These are phyloP conservation scores for Clinocottus analis DNA, from an alignment of 2,113 vertebrate species.

Conservation along the genomic window DNA sequence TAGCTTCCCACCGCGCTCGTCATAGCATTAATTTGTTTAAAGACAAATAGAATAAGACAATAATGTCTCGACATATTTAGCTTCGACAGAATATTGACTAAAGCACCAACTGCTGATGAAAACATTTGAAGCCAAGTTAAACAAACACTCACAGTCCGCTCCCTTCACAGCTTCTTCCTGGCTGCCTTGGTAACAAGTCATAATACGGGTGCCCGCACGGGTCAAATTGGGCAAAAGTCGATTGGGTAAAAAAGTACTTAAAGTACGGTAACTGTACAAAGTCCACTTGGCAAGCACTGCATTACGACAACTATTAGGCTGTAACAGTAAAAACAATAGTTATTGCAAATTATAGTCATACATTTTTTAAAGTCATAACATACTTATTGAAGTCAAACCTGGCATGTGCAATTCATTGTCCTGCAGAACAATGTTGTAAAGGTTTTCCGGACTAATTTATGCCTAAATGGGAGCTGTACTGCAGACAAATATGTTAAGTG, in stretches of 20 bases:
- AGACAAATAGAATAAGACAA: not conserved
- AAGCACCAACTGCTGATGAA: not conserved
- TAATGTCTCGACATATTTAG: not conserved
- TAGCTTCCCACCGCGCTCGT: not conserved
- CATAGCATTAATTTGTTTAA: not conserved
- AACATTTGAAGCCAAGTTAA: slow-evolving; percentile 10
- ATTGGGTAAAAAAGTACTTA: not conserved
- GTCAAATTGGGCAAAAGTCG: slow-evolving; percentile 49
- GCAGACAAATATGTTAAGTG: not conserved
- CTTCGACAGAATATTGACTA: not conserved
- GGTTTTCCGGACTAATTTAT: not conserved
- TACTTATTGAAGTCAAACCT: not conserved
- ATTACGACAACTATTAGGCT: too few relatives aligned
- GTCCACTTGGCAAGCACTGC: not conserved
- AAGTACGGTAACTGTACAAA: not conserved
- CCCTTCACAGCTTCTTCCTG: slow-evolving; percentile 69
- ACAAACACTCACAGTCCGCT: slow-evolving; percentile 50
- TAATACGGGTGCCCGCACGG: slow-evolving; percentile 63
- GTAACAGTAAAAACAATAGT: not conserved
- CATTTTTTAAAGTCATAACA: not conserved
- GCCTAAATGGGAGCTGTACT: not conserved
- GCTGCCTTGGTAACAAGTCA: slow-evolving; percentile 79
- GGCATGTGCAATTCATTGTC: not conserved
- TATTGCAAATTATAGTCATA: not conserved
- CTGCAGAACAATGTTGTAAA: not conserved